Base-by-base conservation (phyloP, 1,140 invertebrate genomes). In the Zaprionus inermis region DNA sequence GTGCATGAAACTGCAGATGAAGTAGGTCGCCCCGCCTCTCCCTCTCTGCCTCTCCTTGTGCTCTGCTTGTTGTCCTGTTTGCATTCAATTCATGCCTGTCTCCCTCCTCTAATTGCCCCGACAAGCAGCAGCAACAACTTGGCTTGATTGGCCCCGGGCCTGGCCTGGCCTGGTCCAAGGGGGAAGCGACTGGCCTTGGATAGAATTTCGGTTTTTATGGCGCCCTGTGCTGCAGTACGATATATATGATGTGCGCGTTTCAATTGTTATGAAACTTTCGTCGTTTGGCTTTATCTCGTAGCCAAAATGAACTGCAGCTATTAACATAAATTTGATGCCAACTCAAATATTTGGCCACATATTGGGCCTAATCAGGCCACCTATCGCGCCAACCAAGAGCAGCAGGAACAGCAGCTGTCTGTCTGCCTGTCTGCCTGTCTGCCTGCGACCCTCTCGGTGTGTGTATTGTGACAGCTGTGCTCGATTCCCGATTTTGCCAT, bases 1-100 rank as follows among this genome's bases (percentile, higher is more conserved):
- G 83, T 89, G 83, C 83, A 82, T 86, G 80, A 86, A 86, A 72
- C 72, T 79, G 68, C 49, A 79, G 64, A 79, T 80, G 76, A 68
- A 76, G 80, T 72, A 16, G 38, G n/a, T 10, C 14, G 11, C 18
- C 3, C 24, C 7, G 11, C 0, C 18, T 51, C 12, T 12, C 36
- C 55, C 20, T n/a, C 11, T 24, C 18, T 52, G 5, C 1, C 20
- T 12, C 16, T 28, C 49, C 14, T 12, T 7, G 0, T 38, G 14
- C 16, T 20, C 44, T 18, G 44, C 20, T 22, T 18, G 18, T 18
- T 22, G 16, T 41, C 11, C 38, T 78, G 81, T 86, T 86, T 86
- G 79, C 82, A 83, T 77, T 70, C 72, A 68, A 65, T 76, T 68
- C 79, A 73, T 76, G 79, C 76, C 75, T 44, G 60, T 36, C 34